phyloP scores from a whole-genome alignment of 37 sponge, comb jelly and placozoan genomes.

The Beroe forskalii region DNA sequence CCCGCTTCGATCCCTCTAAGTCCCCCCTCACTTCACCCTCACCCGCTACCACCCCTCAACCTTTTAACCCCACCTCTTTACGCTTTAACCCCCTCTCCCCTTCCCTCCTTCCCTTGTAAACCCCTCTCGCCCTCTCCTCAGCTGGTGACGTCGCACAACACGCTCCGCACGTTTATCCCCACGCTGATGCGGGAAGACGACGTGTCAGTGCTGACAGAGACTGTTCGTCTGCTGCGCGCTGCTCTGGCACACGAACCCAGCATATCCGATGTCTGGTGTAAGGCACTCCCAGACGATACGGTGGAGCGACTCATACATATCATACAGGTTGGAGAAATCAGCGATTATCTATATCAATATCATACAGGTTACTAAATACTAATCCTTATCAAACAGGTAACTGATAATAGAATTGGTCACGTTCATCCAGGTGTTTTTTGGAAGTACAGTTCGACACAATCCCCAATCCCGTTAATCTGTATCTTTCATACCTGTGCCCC shows the following conservation, averaged over 20 bases:
- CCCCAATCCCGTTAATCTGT: too few species aligned
- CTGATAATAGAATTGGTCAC: too few species aligned
- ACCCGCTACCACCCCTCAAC: not conserved
- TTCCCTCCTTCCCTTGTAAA: too few species aligned
- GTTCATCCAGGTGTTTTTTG: too few species aligned
- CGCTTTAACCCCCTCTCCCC: not conserved
- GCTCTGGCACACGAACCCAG: not conserved
- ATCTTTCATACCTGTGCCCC: too few species aligned
- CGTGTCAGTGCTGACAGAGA: slow-evolving; percentile 50
- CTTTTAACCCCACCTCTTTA: not conserved
- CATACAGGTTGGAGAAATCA: slow-evolving; percentile 51
- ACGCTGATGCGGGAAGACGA: slow-evolving; percentile 42
- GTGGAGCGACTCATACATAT: slow-evolving; percentile 59
- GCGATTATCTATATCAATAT: too few species aligned
- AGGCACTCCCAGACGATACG: slow-evolving; percentile 31
- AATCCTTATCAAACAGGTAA: too few species aligned
- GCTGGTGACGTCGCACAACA: slow-evolving; percentile 16
- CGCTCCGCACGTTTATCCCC: slow-evolving; percentile 43
- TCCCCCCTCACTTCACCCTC: not conserved
- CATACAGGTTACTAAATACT: too few species aligned
- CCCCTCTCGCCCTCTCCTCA: not conserved
- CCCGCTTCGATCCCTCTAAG: not conserved
- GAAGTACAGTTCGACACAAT: too few species aligned
- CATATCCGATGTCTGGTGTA: slow-evolving; percentile 16
- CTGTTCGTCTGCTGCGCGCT: slow-evolving; percentile 17